Evolutionary conservation across 1,140 invertebrate species (phyloP), one percentile per base, ranked within the genome.

Genomic region (Dendrolimus punctatus): DNA sequence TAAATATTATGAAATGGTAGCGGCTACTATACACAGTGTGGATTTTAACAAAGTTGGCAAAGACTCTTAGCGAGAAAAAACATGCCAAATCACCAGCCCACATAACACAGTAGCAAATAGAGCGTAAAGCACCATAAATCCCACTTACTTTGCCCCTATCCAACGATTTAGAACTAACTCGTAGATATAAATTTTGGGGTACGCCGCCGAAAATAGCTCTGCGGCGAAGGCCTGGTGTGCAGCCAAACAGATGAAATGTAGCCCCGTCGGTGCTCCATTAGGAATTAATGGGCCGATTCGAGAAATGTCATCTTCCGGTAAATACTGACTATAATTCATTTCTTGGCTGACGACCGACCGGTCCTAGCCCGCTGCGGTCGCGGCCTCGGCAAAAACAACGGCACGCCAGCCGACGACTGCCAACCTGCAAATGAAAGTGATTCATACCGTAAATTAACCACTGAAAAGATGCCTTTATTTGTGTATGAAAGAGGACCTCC

Each of bases 201-300:
- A 72, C 71, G 72, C 76, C 69, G 70, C 68, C 67, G 76, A 81
- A 84, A 84, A 81, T 80, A 77, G 78, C 73, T 75, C 67, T 78
- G 74, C 66, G 78, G 73, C 62, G 59, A 71, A 68, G 64, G 69
- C 59, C 77, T 81, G 76, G 76, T 80, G 68, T 70, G 68, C 71
- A 75, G 78, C 75, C 76, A 80, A 80, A 77, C 68, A 77, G 78
- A 84, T 84, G 80, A 84, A 74, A 81, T 81, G 78, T 81, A 67
- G 71, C 72, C 64, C 60, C 54, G 71, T 68, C 70, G 73, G 64
- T 71, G 76, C 68, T 78, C 78, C 75, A 80, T 84, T 80, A 80
- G 70, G 75, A 81, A 80, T 84, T 79, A 84, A 84, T 81, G 80
- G 78, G 65, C 73, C 78, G 75, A 80, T 84, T 75, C 76, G 57